Evolutionary conservation across 2,113 vertebrate genomes (phyloP), one percentile per base, ranked within the genome.

Genomic region (Castor canadensis): DNA sequence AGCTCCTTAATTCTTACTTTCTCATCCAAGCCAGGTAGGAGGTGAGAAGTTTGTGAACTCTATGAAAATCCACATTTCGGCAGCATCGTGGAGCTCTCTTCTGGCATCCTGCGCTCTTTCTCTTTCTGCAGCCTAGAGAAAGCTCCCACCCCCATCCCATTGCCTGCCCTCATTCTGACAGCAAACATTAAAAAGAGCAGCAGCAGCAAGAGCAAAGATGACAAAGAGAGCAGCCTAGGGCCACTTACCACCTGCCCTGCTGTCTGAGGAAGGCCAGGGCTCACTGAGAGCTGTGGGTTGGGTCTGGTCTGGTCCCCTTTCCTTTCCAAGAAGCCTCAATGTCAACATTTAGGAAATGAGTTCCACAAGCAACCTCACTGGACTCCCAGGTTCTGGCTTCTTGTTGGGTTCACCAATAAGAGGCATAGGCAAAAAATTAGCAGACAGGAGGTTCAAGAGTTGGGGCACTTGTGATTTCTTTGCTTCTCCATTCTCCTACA

Each of bases 11-110:
- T 96, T 97, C 94, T 71, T 89, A 95, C 92, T 95, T 95, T 96
- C 95, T 85, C 82, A 88, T 87, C 88, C 88, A 95, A 96, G 95
- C 43, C 0, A 35, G 95, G 96, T 94, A 54, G 95, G 95, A 97
- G 96, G 94, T 96, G 91, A 97, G 96, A 96, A 96, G 91, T 96
- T 95, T 94, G 45, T 96, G 93, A 95, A 95, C 96, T 96, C 64
- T 28, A 73, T 76, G 81, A 89, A 97, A 95, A 96, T 66, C 73
- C 47, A 85, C 73, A 87, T 89, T 75, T 75, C 52, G 43, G 86
- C 60, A 71, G 73, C 32, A 38, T 43, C 6, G 3, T 0, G 0
- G 62, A 85, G 71, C 64, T 82, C 30, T 66, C 86, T 80, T 52
- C 38, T 2, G 1, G 81, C 81, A 60, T 30, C 82, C 82, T 79